Percentiles rank a stretch among this genome's conserved stretches.
These are phyloP conservation scores for Centrocercus urophasianus DNA, from an alignment of 2,113 vertebrate species.

Conservation along the genomic window DNA sequence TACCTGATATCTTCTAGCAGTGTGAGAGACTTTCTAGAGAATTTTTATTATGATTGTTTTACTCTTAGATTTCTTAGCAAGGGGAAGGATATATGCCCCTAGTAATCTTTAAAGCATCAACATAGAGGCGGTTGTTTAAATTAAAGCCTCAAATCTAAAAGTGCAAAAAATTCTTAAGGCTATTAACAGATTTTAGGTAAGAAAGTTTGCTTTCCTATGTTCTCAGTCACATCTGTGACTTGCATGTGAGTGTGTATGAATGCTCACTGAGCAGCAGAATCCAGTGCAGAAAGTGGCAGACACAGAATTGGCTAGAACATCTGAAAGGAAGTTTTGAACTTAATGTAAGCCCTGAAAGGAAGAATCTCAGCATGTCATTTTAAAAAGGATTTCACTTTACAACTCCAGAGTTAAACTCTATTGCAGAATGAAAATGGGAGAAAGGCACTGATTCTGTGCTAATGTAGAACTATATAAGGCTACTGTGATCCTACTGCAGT, in stretches of 20 bases:
- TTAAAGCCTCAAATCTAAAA: neutral
- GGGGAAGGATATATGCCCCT: neutral
- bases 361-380: neutral
- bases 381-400: neutral
- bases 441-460: neutral
- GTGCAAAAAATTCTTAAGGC: neutral
- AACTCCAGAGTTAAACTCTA: neutral
- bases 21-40: neutral
- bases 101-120: neutral
- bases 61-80: neutral
- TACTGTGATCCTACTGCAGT: neutral
- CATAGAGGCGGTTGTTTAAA: neutral
- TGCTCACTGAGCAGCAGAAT: neutral
- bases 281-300: neutral
- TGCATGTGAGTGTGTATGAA: neutral
- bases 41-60: neutral
- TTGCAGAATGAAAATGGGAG: neutral
- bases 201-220: neutral
- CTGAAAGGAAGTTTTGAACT: constrained; percentile 5
- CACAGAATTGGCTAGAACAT: neutral
- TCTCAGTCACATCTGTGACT: neutral
- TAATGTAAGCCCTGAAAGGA: neutral
- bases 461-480: neutral
- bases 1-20: neutral
- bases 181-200: neutral